A percentile compares a stretch with the other conserved stretches of the same genome.
These are phyloP conservation scores for Characodon lateralis DNA, from an alignment of 2,797 vertebrate species.

Conservation along the genomic window DNA sequence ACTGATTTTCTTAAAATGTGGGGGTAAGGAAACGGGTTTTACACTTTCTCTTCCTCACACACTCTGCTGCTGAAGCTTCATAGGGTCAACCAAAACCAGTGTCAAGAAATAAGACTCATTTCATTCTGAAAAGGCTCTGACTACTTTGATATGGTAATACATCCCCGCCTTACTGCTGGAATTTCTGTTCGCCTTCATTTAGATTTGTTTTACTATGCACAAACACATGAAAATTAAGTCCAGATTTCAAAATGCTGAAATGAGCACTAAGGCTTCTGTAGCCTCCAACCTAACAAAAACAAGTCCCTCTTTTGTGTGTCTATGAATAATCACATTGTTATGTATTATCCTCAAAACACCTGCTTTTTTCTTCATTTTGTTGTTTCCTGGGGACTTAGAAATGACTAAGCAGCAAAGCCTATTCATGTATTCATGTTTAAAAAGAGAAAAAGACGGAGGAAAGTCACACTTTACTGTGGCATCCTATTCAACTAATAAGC, in stretches of 20 bases:
- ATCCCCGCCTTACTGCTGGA: conserved; percentile 90
- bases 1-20: conserved; percentile 69
- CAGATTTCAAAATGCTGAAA: conserved; percentile 74
- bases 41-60: conserved; percentile 83
- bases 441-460: not conserved
- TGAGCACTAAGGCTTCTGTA: conserved; percentile 74
- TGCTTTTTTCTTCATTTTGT: conserved; percentile 30
- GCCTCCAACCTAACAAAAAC: conserved; percentile 50
- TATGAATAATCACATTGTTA: conserved; percentile 41
- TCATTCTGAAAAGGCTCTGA: conserved; percentile 86
- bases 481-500: not conserved
- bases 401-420: conserved; percentile 3
- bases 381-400: not conserved
- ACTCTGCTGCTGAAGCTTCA: conserved; percentile 71
- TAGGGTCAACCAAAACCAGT: conserved; percentile 88
- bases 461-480: not conserved
- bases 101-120: conserved; percentile 86
- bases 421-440: not conserved
- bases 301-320: conserved; percentile 30
- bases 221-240: conserved; percentile 85
- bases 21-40: conserved; percentile 77
- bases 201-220: conserved; percentile 81
- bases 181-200: conserved; percentile 93
- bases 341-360: conserved; percentile 31
- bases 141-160: conserved; percentile 97